Evolutionary conservation across 2,888 invertebrate species (phyloP).

Genomic region (Eupithecia centaureata): DNA sequence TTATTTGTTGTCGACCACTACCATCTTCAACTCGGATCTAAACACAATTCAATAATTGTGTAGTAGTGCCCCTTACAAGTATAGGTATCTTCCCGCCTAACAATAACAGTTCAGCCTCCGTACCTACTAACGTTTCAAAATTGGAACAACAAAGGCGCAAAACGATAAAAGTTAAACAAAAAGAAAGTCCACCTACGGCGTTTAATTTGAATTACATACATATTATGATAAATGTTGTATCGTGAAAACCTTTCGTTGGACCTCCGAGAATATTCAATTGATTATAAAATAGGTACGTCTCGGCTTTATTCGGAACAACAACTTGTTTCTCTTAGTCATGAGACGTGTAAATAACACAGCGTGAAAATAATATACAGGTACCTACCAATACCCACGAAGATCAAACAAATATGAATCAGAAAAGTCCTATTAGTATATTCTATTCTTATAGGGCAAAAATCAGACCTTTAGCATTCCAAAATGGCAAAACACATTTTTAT

Average conservation of each 20-base stretch:
- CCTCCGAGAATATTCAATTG: conserved; percentile 75
- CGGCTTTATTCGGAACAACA: conserved; percentile 50
- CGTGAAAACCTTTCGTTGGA: conserved; percentile 80
- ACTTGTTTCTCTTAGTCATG: conserved; percentile 50
- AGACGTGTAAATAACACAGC: conserved; percentile 28
- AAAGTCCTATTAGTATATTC: background rate
- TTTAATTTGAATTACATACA: conserved; percentile 77
- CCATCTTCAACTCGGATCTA: background rate
- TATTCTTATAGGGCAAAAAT: conserved; percentile 11
- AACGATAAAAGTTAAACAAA: conserved; percentile 58
- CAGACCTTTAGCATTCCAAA: conserved; percentile 39
- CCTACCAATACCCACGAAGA: background rate
- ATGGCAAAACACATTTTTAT: conserved; percentile 41
- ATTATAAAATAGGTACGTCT: conserved; percentile 67
- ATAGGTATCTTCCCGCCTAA: conserved; percentile 17
- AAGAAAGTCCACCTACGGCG: conserved; percentile 74
- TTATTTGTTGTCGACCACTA: background rate
- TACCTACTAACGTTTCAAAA: conserved; percentile 34
- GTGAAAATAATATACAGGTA: background rate
- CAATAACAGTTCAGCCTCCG: conserved; percentile 32
- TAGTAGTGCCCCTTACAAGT: background rate
- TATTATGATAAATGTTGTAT: conserved; percentile 68
- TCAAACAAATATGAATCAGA: background rate
- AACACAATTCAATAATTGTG: background rate
- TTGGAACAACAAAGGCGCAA: conserved; percentile 35